Base-by-base conservation (phyloP, 2,113 vertebrate genomes). In the Blennius ocellaris region DNA sequence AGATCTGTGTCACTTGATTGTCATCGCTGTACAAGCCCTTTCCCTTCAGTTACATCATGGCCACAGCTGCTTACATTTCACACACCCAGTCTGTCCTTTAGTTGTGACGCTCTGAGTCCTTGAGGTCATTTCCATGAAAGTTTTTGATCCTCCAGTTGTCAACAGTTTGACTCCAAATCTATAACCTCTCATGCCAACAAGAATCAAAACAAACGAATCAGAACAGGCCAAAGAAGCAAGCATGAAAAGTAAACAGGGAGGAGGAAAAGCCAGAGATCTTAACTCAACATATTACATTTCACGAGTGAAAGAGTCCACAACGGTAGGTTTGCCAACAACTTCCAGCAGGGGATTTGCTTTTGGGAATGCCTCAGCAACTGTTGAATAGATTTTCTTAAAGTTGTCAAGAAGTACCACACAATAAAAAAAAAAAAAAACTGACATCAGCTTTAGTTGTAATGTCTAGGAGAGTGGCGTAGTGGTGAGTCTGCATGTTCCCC, bases 131-230 rank as follows among this genome's bases (percentile, higher is more conserved):
- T 78, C 21, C 11, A 43, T 69, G n/a, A n/a, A n/a, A 11, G 8
- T 37, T 72, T 69, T 70, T 68, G 54, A 50, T 69, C n/a, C 30
- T 16, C 38, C 52, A 45, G 68, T 63, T 69, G 53, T 53, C 47
- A 62, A 58, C n/a, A 39, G 40, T 49, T 57, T 60, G 6, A 67
- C 45, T 66, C 44, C 14, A 60, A 40, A 55, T 60, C 38, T 21
- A 38, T 11, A 50, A 38, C 38, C n/a, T 30, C 10, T 16, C 47
- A 56, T 8, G 43, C 5, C 40, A 48, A 41, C 36, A 49, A 45
- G 5, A 48, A 30, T 30, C 4, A 70, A 41, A 41, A 57, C n/a
- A 38, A 48, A 1, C 30, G 11, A 47, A 55, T 55, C 45, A 40
- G 7, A 41, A 12, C 52, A 5, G 47, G n/a, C n/a, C 21, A 11